Evolutionary conservation across 2,797 vertebrate species (phyloP).

Genomic region (Anas bernieri): DNA sequence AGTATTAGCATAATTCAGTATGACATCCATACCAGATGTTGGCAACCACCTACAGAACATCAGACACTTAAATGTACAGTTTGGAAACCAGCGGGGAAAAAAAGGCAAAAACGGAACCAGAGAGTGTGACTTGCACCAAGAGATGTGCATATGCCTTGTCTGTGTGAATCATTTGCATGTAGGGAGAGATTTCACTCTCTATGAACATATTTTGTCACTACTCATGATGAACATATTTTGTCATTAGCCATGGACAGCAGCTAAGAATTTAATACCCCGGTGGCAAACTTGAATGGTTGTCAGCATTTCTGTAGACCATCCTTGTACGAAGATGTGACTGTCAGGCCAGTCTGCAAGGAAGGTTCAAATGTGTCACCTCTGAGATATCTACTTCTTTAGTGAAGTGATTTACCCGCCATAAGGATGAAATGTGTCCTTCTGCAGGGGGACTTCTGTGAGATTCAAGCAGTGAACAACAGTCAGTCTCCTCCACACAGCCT

Average conservation of each 20-base stretch:
- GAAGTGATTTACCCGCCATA: background rate
- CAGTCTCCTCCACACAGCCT: background rate
- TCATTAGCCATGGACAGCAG: background rate
- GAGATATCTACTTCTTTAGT: background rate
- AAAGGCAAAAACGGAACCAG: background rate
- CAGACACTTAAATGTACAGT: background rate
- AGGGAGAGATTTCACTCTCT: background rate
- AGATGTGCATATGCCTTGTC: background rate
- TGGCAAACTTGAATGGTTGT: background rate
- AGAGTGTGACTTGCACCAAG: background rate
- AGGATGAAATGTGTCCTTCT: background rate
- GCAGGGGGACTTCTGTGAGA: background rate
- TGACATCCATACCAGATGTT: conserved; percentile 72
- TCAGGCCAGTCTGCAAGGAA: background rate
- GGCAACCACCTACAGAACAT: conserved; percentile 68
- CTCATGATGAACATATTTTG: background rate
- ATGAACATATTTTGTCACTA: background rate
- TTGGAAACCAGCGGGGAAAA: background rate
- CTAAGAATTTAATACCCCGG: background rate
- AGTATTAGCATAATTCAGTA: conserved; percentile 43
- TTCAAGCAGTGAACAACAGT: background rate
- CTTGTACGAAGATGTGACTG: background rate
- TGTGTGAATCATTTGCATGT: background rate
- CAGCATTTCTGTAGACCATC: background rate
- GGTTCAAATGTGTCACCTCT: background rate